Evolutionary conservation across 2,888 invertebrate genomes (phyloP).

Genomic region (Melinaea menophilus): DNA sequence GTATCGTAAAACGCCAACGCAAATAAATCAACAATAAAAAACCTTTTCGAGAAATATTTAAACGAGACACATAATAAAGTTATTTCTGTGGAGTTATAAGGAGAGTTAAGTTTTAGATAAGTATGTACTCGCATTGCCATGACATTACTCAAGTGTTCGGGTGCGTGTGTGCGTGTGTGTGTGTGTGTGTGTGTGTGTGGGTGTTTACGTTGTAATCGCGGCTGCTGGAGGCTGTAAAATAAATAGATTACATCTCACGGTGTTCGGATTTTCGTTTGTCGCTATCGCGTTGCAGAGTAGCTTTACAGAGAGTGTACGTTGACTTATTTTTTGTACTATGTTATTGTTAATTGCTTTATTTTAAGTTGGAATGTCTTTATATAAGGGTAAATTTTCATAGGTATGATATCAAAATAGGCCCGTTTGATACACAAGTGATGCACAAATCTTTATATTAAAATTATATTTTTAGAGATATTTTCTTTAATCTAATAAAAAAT

Average conservation of each 20-base stretch:
- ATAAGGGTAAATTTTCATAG: too few species aligned
- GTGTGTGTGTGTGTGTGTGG: too few species aligned
- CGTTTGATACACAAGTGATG: too few species aligned
- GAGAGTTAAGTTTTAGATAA: slow-evolving; percentile 18
- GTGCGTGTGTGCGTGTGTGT: too few species aligned
- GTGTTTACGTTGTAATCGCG: slow-evolving; percentile 42
- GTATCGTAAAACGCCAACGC: slow-evolving; percentile 21
- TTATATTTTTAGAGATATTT: too few species aligned
- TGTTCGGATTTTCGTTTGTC: slow-evolving; percentile 29
- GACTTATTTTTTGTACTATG: too few species aligned
- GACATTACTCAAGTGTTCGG: slow-evolving; percentile 32
- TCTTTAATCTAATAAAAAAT: too few species aligned
- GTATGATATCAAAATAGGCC: too few species aligned
- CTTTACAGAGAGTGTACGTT: too few species aligned
- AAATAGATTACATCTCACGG: slow-evolving; percentile 66
- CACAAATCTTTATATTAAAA: too few species aligned
- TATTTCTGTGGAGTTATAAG: slow-evolving; percentile 4
- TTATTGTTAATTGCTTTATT: too few species aligned
- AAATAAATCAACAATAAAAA: slow-evolving; percentile 21
- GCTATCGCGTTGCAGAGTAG: slow-evolving; percentile 8
- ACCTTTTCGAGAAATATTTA: slow-evolving; percentile 20
- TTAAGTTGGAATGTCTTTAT: too few species aligned
- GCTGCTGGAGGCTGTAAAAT: slow-evolving; percentile 57
- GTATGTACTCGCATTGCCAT: slow-evolving; percentile 18
- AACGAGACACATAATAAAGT: slow-evolving; percentile 7